phyloP scores from a whole-genome alignment of 2,797 vertebrate genomes.

The Pantherophis alleghaniensis region DNA sequence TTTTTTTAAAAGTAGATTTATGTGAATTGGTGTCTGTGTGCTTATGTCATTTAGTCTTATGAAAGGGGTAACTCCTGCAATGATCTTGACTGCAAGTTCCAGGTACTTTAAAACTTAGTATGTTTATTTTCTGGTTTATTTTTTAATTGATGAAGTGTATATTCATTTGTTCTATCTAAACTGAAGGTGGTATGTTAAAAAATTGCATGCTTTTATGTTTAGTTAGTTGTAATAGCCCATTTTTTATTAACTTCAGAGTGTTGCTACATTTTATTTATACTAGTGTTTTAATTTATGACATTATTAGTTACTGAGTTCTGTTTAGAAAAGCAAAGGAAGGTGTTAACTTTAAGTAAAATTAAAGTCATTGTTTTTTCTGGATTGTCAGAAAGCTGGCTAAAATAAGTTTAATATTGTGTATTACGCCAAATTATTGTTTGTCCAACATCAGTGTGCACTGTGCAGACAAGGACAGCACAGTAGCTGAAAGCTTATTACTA shows the following conservation, averaged over 20 bases:
- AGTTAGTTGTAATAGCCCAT: not conserved
- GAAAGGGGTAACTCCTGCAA: not conserved
- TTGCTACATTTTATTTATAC: not conserved
- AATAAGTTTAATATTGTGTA: not conserved
- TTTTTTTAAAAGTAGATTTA: not conserved
- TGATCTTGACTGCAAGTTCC: not conserved
- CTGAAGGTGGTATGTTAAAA: not conserved
- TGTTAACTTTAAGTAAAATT: not conserved
- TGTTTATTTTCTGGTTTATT: not conserved
- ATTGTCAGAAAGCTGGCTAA: not conserved
- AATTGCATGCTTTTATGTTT: not conserved
- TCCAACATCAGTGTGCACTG: not conserved
- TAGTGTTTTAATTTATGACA: not conserved
- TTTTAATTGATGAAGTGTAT: not conserved
- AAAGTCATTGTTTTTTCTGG: not conserved
- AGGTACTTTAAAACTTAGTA: not conserved
- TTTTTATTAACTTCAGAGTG: not conserved
- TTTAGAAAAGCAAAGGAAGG: not conserved
- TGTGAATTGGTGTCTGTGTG: not conserved
- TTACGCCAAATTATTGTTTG: not conserved
- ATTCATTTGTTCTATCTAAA: not conserved
- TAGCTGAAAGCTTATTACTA: not conserved
- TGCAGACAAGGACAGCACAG: not conserved
- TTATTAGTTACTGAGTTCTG: not conserved
- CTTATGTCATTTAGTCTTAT: not conserved